Evolutionary conservation across 2,888 invertebrate species (phyloP), one percentile per base, ranked within the genome.

Genomic region (Drosophila paucipuncta): DNA sequence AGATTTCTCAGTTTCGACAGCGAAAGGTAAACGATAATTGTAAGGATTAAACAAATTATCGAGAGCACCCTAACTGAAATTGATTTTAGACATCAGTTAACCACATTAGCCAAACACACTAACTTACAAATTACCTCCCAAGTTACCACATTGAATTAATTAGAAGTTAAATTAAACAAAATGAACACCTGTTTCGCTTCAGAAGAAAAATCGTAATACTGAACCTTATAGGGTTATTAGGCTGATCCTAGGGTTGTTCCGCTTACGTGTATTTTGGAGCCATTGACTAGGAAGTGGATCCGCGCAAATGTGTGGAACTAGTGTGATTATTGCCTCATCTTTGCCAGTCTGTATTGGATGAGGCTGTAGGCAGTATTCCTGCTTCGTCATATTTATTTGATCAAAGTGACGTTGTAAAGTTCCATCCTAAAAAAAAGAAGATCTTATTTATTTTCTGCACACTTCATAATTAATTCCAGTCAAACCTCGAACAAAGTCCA

Each of bases 31-130:
- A 80, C 47, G 28, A 80, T 76, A 82, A 96, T 95, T 2, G 97
- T 97, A 0, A 95, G 94, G 49, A 96, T 82, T 3, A 97, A 94
- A 80, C 96, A 96, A 5, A 96, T 96, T 60, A 96, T 94, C 0
- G 96, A 96, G 11, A 96, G 92, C 2, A 96, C 92, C 87, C 96
- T 94, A 67, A 96, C 96, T 96, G 93, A 13, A 94, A 93, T 18
- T 0, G 3, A 31, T 22, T 43, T 13, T 22, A 13, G 16, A 50
- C 50, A 16, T n/a, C 6, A 39, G 25, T 16, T 22, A 22, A 37
- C 11, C 22, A 22, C 11, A 22, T 43, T 43, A 11, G 22, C 43
- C 22, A 43, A 22, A 22, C 41, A 22, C 22, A 11, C 11, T 43
- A 22, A 5, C 22, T 11, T 11, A 43, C 5, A 43, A 22, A 43